These are phyloP conservation scores for Mormyrus hasselquistii DNA, from an alignment of 2,797 vertebrate genomes.

Conservation along the genomic window DNA sequence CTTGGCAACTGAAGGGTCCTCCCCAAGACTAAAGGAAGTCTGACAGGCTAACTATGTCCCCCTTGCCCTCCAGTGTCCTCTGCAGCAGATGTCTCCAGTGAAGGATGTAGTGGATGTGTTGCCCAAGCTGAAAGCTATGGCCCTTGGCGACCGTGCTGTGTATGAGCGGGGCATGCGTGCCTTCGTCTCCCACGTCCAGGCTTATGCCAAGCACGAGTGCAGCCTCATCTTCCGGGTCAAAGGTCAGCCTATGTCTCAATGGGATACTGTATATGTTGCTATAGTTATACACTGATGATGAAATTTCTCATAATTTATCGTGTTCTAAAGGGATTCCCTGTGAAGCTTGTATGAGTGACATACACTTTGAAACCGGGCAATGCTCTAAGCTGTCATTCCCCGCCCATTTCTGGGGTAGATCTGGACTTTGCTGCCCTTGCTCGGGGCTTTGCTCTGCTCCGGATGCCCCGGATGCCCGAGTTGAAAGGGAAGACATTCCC, in stretches of 20 bases:
- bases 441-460: constrained; percentile 81
- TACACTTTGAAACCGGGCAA: not conserved
- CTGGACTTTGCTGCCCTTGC: constrained; percentile 79
- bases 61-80: constrained; percentile 71
- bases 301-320: not conserved
- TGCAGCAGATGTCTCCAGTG: constrained; percentile 68
- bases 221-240: constrained; percentile 88
- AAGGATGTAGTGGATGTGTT: constrained; percentile 68
- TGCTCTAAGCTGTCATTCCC: not conserved
- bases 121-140: constrained; percentile 74
- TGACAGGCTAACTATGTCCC: not conserved
- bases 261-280: not conserved
- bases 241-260: constrained; percentile 59
- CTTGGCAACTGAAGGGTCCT: not conserved
- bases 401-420: constrained; percentile 57
- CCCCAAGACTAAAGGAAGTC: not conserved
- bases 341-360: not conserved
- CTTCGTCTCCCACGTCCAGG: constrained; percentile 84
- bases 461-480: constrained; percentile 92
- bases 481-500: constrained; percentile 74
- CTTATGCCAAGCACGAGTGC: constrained; percentile 91
- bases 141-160: constrained; percentile 75
- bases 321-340: not conserved
- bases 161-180: constrained; percentile 87
- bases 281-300: not conserved